These are phyloP conservation scores for Leuciscus waleckii DNA, from an alignment of 2,797 vertebrate species.

Conservation along the genomic window DNA sequence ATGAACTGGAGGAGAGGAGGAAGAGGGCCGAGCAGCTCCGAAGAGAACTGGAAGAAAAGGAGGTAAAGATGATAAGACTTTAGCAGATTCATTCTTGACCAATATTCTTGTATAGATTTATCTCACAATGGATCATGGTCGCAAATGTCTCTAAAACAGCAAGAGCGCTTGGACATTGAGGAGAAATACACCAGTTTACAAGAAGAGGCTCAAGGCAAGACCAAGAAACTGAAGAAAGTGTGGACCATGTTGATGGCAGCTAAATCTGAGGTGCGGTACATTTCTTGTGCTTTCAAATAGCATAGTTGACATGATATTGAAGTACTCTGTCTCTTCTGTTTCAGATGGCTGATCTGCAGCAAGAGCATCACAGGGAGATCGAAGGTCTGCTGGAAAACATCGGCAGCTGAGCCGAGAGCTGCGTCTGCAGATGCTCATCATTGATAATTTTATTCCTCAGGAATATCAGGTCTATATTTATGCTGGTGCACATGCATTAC, in stretches of 20 bases:
- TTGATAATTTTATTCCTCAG: conserved; percentile 97
- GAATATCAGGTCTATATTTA: conserved; percentile 85
- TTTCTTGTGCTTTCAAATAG: not conserved
- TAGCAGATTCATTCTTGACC: not conserved
- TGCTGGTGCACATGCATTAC: not conserved
- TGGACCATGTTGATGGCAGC: conserved; percentile 99
- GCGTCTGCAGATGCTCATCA: conserved; percentile 96
- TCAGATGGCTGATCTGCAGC: conserved; percentile 97
- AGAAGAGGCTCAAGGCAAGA: conserved; percentile 98
- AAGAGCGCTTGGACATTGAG: conserved; percentile 98
- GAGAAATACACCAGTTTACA: conserved; percentile 98
- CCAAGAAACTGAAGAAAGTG: conserved; percentile 98
- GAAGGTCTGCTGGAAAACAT: conserved; percentile 97
- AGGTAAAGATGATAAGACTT: conserved; percentile 74
- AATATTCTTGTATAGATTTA: not conserved
- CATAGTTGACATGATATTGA: not conserved
- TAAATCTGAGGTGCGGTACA: conserved; percentile 90
- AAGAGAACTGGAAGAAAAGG: conserved; percentile 96
- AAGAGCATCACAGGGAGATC: conserved; percentile 96
- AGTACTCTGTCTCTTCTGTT: not conserved
- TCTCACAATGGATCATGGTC: not conserved
- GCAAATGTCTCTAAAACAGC: conserved; percentile 75
- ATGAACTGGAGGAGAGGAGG: conserved; percentile 93
- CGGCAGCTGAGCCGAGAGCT: conserved; percentile 96
- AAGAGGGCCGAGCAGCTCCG: conserved; percentile 93